Conservation (phyloP, 2,797 vertebrate genomes). For the Microctenopoma lineatum region DNA sequence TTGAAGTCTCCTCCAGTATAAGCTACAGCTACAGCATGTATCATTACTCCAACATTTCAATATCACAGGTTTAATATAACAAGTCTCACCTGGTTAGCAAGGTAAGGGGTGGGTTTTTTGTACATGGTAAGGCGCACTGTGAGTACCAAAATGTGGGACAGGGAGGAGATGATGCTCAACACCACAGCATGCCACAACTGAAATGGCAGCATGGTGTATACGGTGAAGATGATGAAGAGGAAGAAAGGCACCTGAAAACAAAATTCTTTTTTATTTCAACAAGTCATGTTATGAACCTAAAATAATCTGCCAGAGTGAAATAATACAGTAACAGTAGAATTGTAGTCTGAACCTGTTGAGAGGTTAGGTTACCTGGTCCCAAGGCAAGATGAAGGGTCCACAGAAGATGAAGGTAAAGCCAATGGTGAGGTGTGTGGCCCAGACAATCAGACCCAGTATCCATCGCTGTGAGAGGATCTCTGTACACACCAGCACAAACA, state of each 20-base stretch:
- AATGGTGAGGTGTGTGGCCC: conserved; percentile 89
- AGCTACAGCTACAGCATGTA: neutral
- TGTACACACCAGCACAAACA: conserved; percentile 88
- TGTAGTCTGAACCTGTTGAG: neutral
- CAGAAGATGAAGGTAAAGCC: conserved; percentile 90
- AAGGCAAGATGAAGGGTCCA: conserved; percentile 70
- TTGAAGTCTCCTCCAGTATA: neutral
- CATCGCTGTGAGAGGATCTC: conserved; percentile 89
- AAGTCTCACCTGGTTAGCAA: conserved; percentile 79
- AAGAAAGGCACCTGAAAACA: conserved; percentile 92
- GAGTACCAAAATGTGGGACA: conserved; percentile 90
- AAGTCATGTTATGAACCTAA: neutral
- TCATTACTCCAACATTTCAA: neutral
- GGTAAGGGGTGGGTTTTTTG: conserved; percentile 11
- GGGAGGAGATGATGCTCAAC: conserved; percentile 85
- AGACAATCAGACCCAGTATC: conserved; percentile 88
- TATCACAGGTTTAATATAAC: neutral
- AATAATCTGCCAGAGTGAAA: neutral
- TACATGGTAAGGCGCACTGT: conserved; percentile 66
- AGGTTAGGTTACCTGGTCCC: conserved; percentile 90
- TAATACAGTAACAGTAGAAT: neutral
- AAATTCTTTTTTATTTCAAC: conserved; percentile 8
- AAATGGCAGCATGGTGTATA: conserved; percentile 95
- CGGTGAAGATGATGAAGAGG: conserved; percentile 94
- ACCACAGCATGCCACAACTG: conserved; percentile 87